Evolutionary conservation across 64 coral and sea anemone genomes (phyloP).

Genomic region (Actinia equina): DNA sequence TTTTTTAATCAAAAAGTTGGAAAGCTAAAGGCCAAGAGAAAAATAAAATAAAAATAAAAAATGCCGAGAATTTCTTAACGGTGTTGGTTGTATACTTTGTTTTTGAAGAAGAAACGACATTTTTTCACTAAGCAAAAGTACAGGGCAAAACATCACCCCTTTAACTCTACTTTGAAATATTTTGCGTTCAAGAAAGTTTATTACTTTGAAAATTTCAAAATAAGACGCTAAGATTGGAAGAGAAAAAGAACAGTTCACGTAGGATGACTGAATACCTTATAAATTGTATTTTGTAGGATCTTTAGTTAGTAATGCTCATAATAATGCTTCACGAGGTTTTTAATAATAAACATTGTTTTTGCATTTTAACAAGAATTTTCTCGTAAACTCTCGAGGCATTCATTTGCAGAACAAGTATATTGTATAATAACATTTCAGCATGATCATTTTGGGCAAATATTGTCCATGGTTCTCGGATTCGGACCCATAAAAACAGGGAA

Average conservation of each 20-base stretch:
- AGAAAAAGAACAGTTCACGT: neutral
- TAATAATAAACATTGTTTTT: neutral
- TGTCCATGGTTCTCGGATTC: neutral
- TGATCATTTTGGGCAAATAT: neutral
- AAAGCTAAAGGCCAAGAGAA: neutral
- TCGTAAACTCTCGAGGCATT: neutral
- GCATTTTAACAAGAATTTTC: slow-evolving; percentile 1
- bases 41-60: no score
- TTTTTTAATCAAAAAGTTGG: neutral
- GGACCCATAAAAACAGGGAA: neutral
- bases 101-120: no score
- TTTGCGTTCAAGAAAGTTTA: no score
- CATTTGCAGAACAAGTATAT: neutral
- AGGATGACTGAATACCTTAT: neutral
- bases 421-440: neutral
- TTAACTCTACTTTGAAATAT: no score
- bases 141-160: no score
- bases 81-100: no score
- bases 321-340: neutral
- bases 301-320: neutral
- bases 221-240: no score
- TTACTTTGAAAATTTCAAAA: no score
- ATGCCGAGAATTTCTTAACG: no score
- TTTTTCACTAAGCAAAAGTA: no score
- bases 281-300: neutral